Evolutionary conservation across 1,140 invertebrate genomes (phyloP).

Genomic region (Phthorimaea operculella): DNA sequence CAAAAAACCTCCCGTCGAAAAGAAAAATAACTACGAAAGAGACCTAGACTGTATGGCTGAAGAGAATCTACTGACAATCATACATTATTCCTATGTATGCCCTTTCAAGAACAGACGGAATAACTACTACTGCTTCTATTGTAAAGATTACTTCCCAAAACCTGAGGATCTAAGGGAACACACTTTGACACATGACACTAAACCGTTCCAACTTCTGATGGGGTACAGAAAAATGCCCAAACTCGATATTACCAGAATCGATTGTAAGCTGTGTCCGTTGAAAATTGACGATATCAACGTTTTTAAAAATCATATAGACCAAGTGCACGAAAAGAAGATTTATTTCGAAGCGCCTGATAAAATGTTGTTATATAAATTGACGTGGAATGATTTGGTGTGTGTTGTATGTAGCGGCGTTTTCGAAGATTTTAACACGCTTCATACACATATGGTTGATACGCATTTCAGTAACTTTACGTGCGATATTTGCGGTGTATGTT

Average conservation of each 20-base stretch:
- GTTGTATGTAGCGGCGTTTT: conserved; percentile 57
- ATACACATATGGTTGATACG: conserved; percentile 52
- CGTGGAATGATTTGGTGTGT: conserved; percentile 58
- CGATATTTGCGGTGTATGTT: conserved; percentile 56
- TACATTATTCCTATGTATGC: conserved; percentile 54
- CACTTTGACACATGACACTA: conserved; percentile 51
- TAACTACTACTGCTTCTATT: conserved; percentile 62
- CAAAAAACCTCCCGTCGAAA: conserved; percentile 44
- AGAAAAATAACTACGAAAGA: conserved; percentile 48
- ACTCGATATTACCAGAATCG: conserved; percentile 57
- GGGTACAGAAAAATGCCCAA: conserved; percentile 60
- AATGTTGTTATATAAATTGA: conserved; percentile 42
- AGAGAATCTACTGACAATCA: conserved; percentile 51
- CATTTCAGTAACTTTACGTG: conserved; percentile 60
- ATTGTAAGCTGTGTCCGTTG: conserved; percentile 45
- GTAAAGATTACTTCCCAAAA: conserved; percentile 56
- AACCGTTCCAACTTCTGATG: conserved; percentile 53
- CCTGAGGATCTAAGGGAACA: conserved; percentile 57
- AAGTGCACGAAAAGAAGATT: conserved; percentile 50
- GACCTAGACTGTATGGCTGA: conserved; percentile 57
- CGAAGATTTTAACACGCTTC: conserved; percentile 55
- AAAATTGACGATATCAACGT: conserved; percentile 50
- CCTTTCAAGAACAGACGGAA: conserved; percentile 59
- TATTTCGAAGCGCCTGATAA: conserved; percentile 55
- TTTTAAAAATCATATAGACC: conserved; percentile 53